A percentile compares a stretch with the other conserved stretches of the same genome.
These are phyloP conservation scores for Tridacna gigas DNA, from an alignment of 2,888 invertebrate species.

Conservation along the genomic window DNA sequence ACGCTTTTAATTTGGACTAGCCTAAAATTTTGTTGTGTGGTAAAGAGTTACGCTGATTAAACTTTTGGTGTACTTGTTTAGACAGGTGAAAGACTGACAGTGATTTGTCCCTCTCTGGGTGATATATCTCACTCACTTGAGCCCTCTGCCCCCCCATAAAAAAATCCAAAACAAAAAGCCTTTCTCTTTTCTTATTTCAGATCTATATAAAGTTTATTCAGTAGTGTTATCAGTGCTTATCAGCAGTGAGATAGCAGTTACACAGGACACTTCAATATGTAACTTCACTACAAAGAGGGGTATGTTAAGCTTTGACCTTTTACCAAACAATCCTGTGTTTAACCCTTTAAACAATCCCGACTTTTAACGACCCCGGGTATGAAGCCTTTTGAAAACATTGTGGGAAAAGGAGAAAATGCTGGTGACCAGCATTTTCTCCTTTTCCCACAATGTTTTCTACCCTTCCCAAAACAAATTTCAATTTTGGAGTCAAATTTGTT, in stretches of 20 bases:
- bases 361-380: not conserved
- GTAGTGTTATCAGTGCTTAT: slow-evolving; percentile 6
- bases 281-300: slow-evolving; percentile 1
- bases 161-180: too few relatives aligned
- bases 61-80: too few relatives aligned
- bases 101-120: too few relatives aligned
- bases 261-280: slow-evolving; percentile 16
- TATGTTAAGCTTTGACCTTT: not conserved
- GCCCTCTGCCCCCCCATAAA: too few relatives aligned
- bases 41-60: too few relatives aligned
- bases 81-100: too few relatives aligned
- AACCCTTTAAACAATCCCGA: too few relatives aligned
- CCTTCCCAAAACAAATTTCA: too few relatives aligned
- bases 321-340: not conserved
- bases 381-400: not conserved
- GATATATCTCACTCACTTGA: too few relatives aligned
- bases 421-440: not conserved
- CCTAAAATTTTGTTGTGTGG: too few relatives aligned
- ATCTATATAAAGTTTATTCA: slow-evolving; percentile 18
- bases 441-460: not conserved
- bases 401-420: not conserved
- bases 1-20: too few relatives aligned
- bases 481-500: too few relatives aligned
- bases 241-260: not conserved
- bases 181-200: not conserved